Base-by-base conservation (phyloP, 2,113 vertebrate genomes). In the Carassius carassius region DNA sequence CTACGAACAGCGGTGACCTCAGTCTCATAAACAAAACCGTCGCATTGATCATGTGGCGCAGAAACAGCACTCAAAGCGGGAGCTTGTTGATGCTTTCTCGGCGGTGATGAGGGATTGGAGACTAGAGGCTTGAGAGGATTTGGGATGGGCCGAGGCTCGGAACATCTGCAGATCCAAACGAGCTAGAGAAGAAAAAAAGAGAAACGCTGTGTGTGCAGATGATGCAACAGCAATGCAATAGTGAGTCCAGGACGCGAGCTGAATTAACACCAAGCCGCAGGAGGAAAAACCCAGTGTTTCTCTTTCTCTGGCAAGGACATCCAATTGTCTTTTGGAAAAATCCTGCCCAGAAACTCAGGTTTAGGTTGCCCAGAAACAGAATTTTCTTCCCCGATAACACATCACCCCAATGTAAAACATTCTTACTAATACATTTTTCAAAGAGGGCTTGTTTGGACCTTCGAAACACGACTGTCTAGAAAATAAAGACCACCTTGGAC, bases 151-250 rank as follows among this genome's bases (percentile, higher is more conserved):
- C 5, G 81, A 84, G 70, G 77, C 37, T 73, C 60, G 49, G 84
- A 81, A 85, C 86, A 85, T 85, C 83, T 88, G 81, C 84, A 47
- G 84, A 87, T 70, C 56, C 83, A 37, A 81, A 76, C 23, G 75
- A 56, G 75, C 72, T 62, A 37, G 78, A 41, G 84, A 67, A 81
- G 60, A 72, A 87, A 86, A 87, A 88, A 88, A 86, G 78, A 78
- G 85, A 88, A 83, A 49, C 82, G 84, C 87, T 78, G 84, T 85
- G 90, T 87, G 85, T 82, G 79, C 83, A 85, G 88, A 89, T 90
- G 90, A 90, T 90, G 90, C 88, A 90, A 89, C 82, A 87, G 84
- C 79, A 74, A 85, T 89, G 90, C 87, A 90, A 90, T 88, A 84
- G 85, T 73, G 77, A n/a, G 41, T 80, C 80, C 84, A 81, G 73